phyloP scores from a whole-genome alignment of 2,888 invertebrate species.

The Brenthis hecate region DNA sequence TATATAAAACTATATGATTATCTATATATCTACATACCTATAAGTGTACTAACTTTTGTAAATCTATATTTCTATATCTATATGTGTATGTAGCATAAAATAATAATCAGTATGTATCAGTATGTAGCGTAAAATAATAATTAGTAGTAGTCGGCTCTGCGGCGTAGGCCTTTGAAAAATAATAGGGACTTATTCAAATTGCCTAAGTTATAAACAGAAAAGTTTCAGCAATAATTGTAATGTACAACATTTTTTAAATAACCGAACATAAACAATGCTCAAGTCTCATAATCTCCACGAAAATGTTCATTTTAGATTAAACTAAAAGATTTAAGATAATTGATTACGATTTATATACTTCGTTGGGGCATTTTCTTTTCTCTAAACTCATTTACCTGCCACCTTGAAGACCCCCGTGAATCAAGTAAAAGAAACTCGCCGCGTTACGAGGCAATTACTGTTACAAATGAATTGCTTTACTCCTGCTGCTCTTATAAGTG shows the following conservation, averaged over 20 bases:
- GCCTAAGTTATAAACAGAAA: conserved; percentile 8
- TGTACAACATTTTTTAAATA: conserved; percentile 12
- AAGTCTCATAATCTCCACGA: conserved; percentile 26
- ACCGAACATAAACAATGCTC: conserved; percentile 23
- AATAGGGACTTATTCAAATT: conserved; percentile 7
- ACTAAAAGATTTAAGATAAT: conserved; percentile 51
- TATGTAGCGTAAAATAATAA: too few species aligned
- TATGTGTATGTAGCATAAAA: too few species aligned
- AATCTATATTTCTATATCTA: too few species aligned
- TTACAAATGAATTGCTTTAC: conserved; percentile 69
- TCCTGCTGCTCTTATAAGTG: conserved; percentile 53
- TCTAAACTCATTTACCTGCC: conserved; percentile 63
- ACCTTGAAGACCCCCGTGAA: conserved; percentile 53
- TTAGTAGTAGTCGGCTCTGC: too few species aligned
- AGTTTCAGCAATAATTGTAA: conserved; percentile 5
- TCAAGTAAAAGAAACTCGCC: conserved; percentile 68
- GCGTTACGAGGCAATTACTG: conserved; percentile 66
- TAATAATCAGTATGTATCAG: too few species aligned
- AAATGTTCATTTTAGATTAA: conserved; percentile 35
- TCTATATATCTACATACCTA: too few species aligned
- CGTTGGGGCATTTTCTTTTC: conserved; percentile 60
- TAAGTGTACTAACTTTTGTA: too few species aligned
- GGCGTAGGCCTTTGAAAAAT: background rate
- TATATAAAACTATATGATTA: too few species aligned
- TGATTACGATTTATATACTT: conserved; percentile 67